Evolutionary conservation across 2,797 vertebrate species (phyloP).

Genomic region (Passerculus sandwichensis): DNA sequence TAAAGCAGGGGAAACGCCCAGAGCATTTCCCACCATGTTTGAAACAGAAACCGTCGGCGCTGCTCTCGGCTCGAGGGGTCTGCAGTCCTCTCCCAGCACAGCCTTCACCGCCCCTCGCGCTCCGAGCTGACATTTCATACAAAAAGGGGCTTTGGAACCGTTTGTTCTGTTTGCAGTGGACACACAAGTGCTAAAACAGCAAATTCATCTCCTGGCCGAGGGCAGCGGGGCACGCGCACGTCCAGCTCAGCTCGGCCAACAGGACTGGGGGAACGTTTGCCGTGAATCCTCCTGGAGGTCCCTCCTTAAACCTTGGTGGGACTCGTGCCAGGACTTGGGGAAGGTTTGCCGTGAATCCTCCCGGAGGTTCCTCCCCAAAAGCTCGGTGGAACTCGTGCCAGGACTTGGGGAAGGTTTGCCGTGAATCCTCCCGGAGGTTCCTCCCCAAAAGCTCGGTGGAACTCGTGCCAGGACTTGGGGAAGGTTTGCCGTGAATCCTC

Average conservation of each 20-base stretch:
- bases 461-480: no score
- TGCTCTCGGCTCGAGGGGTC: slow-evolving; percentile 51
- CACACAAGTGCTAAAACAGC: slow-evolving; percentile 73
- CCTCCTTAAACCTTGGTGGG: no score
- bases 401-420: not conserved
- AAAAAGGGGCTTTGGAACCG: not conserved
- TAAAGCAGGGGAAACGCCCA: slow-evolving; percentile 74
- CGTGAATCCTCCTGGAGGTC: no score
- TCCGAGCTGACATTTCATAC: not conserved
- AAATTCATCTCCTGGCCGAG: slow-evolving; percentile 48
- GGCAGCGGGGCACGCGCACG: slow-evolving; percentile 32
- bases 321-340: no score
- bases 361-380: not conserved
- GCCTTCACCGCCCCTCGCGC: slow-evolving; percentile 30
- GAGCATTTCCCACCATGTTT: slow-evolving; percentile 74
- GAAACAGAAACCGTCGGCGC: slow-evolving; percentile 69
- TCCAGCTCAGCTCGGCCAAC: slow-evolving; percentile 61
- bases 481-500: no score
- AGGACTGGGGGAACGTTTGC: not conserved
- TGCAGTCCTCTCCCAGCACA: slow-evolving; percentile 52
- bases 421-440: no score
- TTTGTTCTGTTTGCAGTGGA: slow-evolving; percentile 18
- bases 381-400: not conserved
- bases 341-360: no score
- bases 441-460: no score